phyloP scores from a whole-genome alignment of 2,888 invertebrate genomes.

The Hecatera dysodea region DNA sequence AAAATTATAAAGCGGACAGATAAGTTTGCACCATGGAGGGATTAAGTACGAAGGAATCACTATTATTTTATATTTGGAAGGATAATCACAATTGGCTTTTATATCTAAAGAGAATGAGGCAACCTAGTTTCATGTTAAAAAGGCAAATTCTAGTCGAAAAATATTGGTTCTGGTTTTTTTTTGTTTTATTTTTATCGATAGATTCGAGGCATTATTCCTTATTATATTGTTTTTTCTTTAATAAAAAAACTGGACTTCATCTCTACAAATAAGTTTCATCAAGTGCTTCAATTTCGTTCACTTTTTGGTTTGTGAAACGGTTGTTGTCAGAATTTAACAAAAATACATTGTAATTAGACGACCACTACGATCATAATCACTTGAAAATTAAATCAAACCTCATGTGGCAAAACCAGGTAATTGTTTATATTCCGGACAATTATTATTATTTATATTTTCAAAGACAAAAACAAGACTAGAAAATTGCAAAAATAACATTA shows the following conservation, averaged over 20 bases:
- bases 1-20: constrained; percentile 79
- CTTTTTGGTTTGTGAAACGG: too few relatives aligned
- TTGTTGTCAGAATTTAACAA: too few relatives aligned
- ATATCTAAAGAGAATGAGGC: constrained; percentile 14
- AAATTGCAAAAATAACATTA: neutral
- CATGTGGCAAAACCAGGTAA: neutral
- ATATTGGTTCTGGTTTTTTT: neutral
- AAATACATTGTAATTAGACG: too few relatives aligned
- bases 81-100: constrained; percentile 27
- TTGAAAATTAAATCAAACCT: too few relatives aligned
- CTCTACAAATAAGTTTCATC: neutral
- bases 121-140: constrained; percentile 25
- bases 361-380: too few relatives aligned
- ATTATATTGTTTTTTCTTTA: neutral
- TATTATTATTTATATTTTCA: neutral
- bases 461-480: neutral
- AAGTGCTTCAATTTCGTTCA: too few relatives aligned
- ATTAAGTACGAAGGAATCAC: constrained; percentile 62
- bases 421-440: neutral
- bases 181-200: neutral
- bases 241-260: neutral
- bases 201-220: neutral
- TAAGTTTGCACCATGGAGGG: constrained; percentile 74
- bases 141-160: constrained; percentile 14
- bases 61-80: constrained; percentile 59